These are phyloP conservation scores for Teleogryllus oceanicus DNA, from an alignment of 2,888 invertebrate genomes.

Conservation along the genomic window DNA sequence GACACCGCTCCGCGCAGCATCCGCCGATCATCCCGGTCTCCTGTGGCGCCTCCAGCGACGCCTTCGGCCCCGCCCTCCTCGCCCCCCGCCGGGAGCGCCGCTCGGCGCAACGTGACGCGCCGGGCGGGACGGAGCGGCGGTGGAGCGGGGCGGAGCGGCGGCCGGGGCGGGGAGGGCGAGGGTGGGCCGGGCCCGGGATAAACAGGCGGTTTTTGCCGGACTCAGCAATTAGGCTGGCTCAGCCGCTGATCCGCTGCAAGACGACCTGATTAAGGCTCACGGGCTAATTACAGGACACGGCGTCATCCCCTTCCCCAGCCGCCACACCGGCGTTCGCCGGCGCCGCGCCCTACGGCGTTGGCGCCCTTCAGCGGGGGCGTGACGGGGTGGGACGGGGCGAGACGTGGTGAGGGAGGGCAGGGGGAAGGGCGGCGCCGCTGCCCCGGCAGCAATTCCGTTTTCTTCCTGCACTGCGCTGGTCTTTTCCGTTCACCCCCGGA, in stretches of 20 bases:
- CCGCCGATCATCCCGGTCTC: background rate
- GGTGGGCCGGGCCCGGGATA: background rate
- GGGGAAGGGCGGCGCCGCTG: background rate
- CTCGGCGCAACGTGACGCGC: background rate
- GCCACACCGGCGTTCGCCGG: background rate
- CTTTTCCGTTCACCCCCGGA: background rate
- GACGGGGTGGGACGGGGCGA: background rate
- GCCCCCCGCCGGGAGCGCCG: background rate
- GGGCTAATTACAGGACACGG: slow-evolving; percentile 18
- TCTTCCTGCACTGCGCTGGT: background rate
- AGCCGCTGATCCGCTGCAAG: background rate
- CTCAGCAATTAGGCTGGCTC: slow-evolving; percentile 7
- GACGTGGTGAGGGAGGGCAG: background rate
- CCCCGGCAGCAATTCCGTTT: background rate
- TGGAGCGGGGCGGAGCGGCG: background rate
- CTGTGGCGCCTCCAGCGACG: background rate
- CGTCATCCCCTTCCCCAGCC: background rate
- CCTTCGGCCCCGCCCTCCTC: background rate
- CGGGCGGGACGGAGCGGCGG: background rate
- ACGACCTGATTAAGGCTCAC: slow-evolving; percentile 9
- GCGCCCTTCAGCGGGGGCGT: background rate
- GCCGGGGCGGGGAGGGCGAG: background rate
- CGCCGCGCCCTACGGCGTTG: background rate
- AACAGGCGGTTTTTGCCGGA: slow-evolving; percentile 1
- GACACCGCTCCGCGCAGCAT: background rate